A percentile compares a stretch with the other conserved stretches of the same genome.
phyloP scores from a whole-genome alignment of 2,797 vertebrate genomes.

The Anniella stebbinsi region DNA sequence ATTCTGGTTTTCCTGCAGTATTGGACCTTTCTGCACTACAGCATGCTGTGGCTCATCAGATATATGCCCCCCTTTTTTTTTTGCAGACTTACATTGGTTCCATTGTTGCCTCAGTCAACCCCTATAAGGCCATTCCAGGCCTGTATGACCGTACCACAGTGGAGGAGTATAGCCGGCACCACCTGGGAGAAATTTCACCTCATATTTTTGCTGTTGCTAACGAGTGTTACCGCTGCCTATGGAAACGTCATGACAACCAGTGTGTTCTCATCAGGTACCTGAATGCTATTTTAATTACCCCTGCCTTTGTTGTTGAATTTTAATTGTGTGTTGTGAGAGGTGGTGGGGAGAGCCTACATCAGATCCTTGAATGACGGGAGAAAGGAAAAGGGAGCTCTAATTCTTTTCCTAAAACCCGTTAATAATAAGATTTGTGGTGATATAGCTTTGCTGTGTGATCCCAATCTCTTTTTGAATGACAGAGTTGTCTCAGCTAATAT shows the following conservation, averaged over 20 bases:
- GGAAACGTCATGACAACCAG: conserved; percentile 93
- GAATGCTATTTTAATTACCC: neutral
- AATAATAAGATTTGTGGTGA: neutral
- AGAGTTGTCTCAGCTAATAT: accelerated
- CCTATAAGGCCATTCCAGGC: conserved; percentile 89
- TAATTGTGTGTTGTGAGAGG: accelerated
- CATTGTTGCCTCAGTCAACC: conserved; percentile 95
- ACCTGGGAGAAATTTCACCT: conserved; percentile 90
- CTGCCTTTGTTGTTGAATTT: accelerated
- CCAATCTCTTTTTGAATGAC: neutral
- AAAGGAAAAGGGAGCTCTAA: neutral
- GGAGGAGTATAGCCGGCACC: conserved; percentile 88
- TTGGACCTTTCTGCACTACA: accelerated
- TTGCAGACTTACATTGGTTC: conserved; percentile 95
- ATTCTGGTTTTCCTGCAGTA: neutral
- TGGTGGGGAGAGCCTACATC: neutral
- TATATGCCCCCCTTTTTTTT: conserved; percentile 48
- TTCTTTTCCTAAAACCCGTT: neutral
- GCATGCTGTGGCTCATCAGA: accelerated
- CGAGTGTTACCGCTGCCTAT: conserved; percentile 95
- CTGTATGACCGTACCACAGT: conserved; percentile 85
- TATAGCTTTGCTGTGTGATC: neutral
- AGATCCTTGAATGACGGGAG: neutral
- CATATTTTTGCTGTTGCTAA: conserved; percentile 96
- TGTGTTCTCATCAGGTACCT: conserved; percentile 96